Evolutionary conservation across 2,888 invertebrate species (phyloP), one percentile per base, ranked within the genome.

Genomic region (Synergus umbraculus): DNA sequence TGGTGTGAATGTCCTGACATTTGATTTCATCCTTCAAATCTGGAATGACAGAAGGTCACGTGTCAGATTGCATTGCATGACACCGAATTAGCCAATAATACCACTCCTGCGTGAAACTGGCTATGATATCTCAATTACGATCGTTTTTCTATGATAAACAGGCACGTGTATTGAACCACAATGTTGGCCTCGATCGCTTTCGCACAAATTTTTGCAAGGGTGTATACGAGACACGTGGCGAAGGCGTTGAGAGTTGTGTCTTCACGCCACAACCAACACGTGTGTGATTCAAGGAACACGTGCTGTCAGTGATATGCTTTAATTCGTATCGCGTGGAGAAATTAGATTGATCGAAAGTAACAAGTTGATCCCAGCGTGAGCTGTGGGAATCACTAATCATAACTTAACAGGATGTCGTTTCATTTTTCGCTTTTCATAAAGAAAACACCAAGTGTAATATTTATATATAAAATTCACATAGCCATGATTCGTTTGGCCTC

Each of bases 41-140:
- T 79, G 54, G 79, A 82, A 84, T 80, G 82, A 79, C 64, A 65
- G 80, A 58, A 78, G 12, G 83, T 54, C 88, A 87, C 89, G 89
- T 87, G 87, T 65, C 80, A n/a, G 82, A 13, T 18, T 13, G 13
- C 18, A 5, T 43, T 37, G 7, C 44, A 63, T 77, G 60, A 69
- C 78, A 79, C 79, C 78, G 82, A 80, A 85, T 87, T 85, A 85
- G 76, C 78, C 49, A 22, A 78, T 76, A 77, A 76, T 82, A 79
- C 79, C 84, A 81, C 77, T 85, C 49, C 73, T 64, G 81, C 76
- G 78, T 83, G 84, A 87, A 87, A 86, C 81, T 76, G 81, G 83
- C 86, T 85, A 90, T 91, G 90, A 91, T 89, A 90, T 91, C 90
- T 91, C 91, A 90, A 91, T 91, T 90, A 91, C 80, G 73, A 43